Evolutionary conservation across 1,140 invertebrate species (phyloP), one percentile per base, ranked within the genome.

Genomic region (Panulirus ornatus): DNA sequence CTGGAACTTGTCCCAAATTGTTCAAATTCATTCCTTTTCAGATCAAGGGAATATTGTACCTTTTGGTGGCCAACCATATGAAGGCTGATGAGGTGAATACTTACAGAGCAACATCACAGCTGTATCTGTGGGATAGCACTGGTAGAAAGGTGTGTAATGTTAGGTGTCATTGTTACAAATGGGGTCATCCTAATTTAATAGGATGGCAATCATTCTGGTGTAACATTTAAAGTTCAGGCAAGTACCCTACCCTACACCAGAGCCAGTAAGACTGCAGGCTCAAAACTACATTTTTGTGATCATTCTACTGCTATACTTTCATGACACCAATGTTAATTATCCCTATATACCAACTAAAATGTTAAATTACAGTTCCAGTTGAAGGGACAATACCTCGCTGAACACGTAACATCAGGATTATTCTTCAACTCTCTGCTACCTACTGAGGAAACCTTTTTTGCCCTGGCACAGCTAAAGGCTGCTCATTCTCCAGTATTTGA

Each of bases 311-410:
- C n/a, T n/a, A n/a, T n/a, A n/a, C n/a, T n/a, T n/a, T n/a, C n/a
- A n/a, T n/a, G n/a, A n/a, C n/a, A n/a, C n/a, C n/a, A n/a, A n/a
- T n/a, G n/a, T n/a, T n/a, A n/a, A n/a, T n/a, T n/a, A n/a, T n/a
- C n/a, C n/a, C n/a, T n/a, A n/a, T n/a, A 22, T 27, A 70, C n/a
- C 40, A 30, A 34, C 0, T 42, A 38, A 42, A n/a, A 9, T 1
- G 36, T 27, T 42, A 11, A 27, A 40, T 34, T 19, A 34, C n/a
- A 78, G 75, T 84, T 84, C 42, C 40, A 5, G 1, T n/a, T 47
- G 22, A 73, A 22, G 8, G 63, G 42, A 30, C 40, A 84, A 34
- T 71, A 84, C 66, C 3, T 84, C 8, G 83, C 34, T 47, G 70
- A 71, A 30, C n/a, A 73, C 22, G n/a, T 51, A 34, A 71, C 63